phyloP scores from a whole-genome alignment of 2,888 invertebrate genomes.

The Blomia tropicalis region DNA sequence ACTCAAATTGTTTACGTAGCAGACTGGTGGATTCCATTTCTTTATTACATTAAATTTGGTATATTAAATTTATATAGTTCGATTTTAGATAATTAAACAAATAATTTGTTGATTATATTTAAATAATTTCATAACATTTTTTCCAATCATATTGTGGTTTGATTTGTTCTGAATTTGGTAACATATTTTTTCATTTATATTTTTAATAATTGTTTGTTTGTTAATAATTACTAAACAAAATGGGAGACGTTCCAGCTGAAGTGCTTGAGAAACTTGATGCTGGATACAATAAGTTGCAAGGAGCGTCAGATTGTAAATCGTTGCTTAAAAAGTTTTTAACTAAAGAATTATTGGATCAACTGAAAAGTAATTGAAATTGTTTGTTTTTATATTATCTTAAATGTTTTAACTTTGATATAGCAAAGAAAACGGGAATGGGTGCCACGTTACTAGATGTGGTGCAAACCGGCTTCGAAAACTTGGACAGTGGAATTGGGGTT shows the following conservation, averaged over 20 bases:
- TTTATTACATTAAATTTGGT: too few relatives aligned
- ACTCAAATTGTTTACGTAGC: too few relatives aligned
- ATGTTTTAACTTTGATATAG: background rate
- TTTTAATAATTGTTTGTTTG: too few relatives aligned
- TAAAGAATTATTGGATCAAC: slow-evolving; percentile 71
- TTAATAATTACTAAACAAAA: slow-evolving; percentile 40
- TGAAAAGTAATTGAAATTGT: slow-evolving; percentile 47
- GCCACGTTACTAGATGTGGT: slow-evolving; percentile 82
- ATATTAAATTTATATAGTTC: too few relatives aligned
- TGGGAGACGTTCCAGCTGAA: slow-evolving; percentile 85
- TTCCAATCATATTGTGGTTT: too few relatives aligned
- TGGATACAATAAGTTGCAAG: slow-evolving; percentile 68
- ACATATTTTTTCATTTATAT: too few relatives aligned
- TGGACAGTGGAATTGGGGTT: slow-evolving; percentile 89
- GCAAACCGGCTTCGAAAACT: slow-evolving; percentile 86
- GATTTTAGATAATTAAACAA: too few relatives aligned
- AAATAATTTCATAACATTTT: too few relatives aligned
- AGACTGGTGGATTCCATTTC: too few relatives aligned
- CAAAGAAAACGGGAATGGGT: slow-evolving; percentile 79
- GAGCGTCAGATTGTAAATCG: slow-evolving; percentile 71
- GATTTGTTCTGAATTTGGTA: too few relatives aligned
- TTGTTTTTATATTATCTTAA: background rate
- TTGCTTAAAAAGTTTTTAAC: slow-evolving; percentile 88
- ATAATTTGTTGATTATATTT: too few relatives aligned
- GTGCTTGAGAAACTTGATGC: slow-evolving; percentile 77